These are phyloP conservation scores for Acleris emargana DNA, from an alignment of 2,888 invertebrate genomes.

Conservation along the genomic window DNA sequence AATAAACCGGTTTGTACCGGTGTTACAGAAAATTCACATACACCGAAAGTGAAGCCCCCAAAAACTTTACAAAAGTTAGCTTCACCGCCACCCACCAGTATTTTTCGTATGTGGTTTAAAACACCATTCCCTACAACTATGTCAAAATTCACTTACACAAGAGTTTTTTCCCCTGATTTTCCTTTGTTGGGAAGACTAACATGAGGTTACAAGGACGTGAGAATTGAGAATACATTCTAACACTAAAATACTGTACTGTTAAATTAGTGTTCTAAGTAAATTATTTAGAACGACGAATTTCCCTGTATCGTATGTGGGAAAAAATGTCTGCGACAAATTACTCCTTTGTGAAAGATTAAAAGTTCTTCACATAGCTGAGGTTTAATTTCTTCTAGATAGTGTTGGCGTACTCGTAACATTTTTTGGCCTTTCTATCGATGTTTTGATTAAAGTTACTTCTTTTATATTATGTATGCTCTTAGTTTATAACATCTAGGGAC, in stretches of 20 bases:
- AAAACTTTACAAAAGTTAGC: too few relatives aligned
- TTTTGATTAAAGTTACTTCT: not conserved
- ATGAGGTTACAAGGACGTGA: slow-evolving; percentile 33
- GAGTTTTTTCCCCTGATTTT: too few relatives aligned
- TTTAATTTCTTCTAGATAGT: slow-evolving; percentile 45
- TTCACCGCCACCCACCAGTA: too few relatives aligned
- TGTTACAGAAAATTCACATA: too few relatives aligned
- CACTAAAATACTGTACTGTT: slow-evolving; percentile 10
- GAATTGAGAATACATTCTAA: slow-evolving; percentile 12
- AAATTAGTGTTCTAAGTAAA: slow-evolving; percentile 30
- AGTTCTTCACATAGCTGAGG: slow-evolving; percentile 46
- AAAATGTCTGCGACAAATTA: slow-evolving; percentile 53
- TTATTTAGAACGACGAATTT: slow-evolving; percentile 4
- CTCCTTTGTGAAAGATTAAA: slow-evolving; percentile 44
- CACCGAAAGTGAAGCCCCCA: too few relatives aligned
- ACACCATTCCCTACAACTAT: too few relatives aligned
- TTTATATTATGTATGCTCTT: not conserved
- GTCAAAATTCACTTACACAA: too few relatives aligned
- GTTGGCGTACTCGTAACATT: not conserved
- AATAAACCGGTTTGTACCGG: too few relatives aligned
- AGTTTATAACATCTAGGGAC: too few relatives aligned
- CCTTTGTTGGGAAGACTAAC: slow-evolving; percentile 4
- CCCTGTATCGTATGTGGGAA: slow-evolving; percentile 41
- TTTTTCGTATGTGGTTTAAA: too few relatives aligned
- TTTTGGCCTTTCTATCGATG: not conserved